Conservation (phyloP, 2,797 vertebrate species). For the Coracias cyanogaster region DNA sequence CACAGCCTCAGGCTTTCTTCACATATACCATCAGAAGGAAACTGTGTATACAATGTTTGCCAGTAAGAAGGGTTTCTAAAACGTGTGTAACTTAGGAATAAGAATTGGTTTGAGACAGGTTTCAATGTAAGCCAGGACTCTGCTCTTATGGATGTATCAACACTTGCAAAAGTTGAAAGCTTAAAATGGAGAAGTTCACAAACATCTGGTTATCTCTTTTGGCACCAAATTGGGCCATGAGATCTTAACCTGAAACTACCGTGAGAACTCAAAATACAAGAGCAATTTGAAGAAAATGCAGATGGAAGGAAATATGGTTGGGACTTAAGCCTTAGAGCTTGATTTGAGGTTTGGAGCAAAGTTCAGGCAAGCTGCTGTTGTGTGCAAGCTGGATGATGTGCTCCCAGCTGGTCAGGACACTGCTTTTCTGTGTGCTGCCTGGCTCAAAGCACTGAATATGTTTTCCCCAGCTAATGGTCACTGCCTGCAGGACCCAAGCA, state of each 20-base stretch:
- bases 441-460: accelerated
- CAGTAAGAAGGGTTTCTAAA: not conserved
- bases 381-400: accelerated
- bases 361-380: not conserved
- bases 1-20: not conserved
- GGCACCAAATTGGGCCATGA: accelerated
- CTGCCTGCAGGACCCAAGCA: not conserved
- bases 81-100: not conserved
- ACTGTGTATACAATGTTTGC: not conserved
- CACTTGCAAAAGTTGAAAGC: not conserved
- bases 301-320: not conserved
- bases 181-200: not conserved
- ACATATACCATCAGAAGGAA: accelerated
- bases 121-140: not conserved
- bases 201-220: not conserved
- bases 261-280: not conserved
- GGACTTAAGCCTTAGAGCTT: not conserved
- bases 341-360: not conserved
- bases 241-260: not conserved
- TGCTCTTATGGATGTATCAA: not conserved
- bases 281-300: not conserved
- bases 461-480: not conserved
- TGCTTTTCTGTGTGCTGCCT: accelerated
- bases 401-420: not conserved
- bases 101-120: not conserved